phyloP scores from a whole-genome alignment of 2,113 vertebrate species.

The Poicephalus gulielmi region DNA sequence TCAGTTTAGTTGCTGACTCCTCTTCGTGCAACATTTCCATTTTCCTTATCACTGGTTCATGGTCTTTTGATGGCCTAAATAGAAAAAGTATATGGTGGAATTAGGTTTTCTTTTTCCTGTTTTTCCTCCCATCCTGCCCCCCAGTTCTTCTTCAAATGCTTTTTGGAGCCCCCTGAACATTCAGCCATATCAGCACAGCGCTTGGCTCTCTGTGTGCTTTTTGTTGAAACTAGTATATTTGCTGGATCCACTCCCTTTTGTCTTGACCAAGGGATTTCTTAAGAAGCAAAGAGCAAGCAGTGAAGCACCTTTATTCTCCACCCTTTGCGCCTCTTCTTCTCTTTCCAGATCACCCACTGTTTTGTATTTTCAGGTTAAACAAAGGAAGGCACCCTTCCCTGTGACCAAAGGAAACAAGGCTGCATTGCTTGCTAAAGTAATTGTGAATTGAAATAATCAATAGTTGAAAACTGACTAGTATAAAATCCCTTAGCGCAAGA shows the following conservation, averaged over 20 bases:
- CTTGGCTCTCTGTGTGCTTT: neutral
- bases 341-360: neutral
- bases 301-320: neutral
- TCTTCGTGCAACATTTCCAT: neutral
- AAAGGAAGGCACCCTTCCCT: neutral
- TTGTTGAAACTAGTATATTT: neutral
- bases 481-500: neutral
- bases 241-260: neutral
- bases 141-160: neutral
- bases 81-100: neutral
- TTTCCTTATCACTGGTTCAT: neutral
- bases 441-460: neutral
- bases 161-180: neutral
- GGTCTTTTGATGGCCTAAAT: neutral
- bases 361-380: neutral
- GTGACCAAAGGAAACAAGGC: neutral
- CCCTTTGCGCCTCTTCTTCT: neutral
- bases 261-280: neutral
- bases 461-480: neutral
- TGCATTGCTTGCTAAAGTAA: neutral
- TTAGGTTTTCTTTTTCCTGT: neutral
- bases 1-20: neutral
- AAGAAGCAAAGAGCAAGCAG: neutral
- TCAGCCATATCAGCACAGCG: neutral
- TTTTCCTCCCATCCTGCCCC: fast-evolving